Evolutionary conservation across 64 coral and sea anemone species (phyloP), one percentile per base, ranked within the genome.

Genomic region (Montipora sp.): DNA sequence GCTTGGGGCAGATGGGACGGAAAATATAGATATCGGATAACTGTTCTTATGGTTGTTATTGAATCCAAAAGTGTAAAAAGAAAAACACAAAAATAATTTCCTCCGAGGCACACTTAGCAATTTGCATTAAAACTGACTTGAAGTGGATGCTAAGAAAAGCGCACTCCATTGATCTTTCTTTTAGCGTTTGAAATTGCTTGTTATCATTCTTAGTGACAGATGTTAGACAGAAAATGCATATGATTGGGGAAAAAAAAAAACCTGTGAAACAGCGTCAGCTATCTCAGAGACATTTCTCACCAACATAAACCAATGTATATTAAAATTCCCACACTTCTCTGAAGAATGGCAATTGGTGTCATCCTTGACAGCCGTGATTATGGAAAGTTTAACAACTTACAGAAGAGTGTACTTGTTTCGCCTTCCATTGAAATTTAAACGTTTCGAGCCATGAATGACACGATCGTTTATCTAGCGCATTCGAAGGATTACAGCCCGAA

Each of bases 401-500:
- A 66, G 36, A 66, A 24, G 44, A 59, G 60, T 67, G 67, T 83
- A 24, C 63, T 15, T n/a, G 65, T 18, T 50, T 72, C 59, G 36
- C 82, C 46, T 45, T 15, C 15, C 66, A 85, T 85, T 85, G 82
- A 85, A 71, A 85, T 85, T 84, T 85, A 85, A 85, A 85, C 61
- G 61, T 21, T 71, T 47, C n/a, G 9, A 46, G 82, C 65, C 18
- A 48, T 48, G 82, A 85, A 19, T 84, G 71, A 78, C 80, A 86
- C 22, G 71, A 89, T 90, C 92, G 79, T 94, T 94, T 94, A 90
- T 82, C 59, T 90, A 84, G 83, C 47, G 67, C 83, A 84, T 75
- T 90, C 75, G 93, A 94, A 77, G 92, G 92, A 94, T 94, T 94
- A 90, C 63, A 90, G 55, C 47, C 65, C 58, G 89, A 90, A 81